Percentiles rank a stretch among this genome's conserved stretches.
These are phyloP conservation scores for Desmophyllum pertusum DNA, from an alignment of 92 coral and sea anemone genomes.

Conservation along the genomic window DNA sequence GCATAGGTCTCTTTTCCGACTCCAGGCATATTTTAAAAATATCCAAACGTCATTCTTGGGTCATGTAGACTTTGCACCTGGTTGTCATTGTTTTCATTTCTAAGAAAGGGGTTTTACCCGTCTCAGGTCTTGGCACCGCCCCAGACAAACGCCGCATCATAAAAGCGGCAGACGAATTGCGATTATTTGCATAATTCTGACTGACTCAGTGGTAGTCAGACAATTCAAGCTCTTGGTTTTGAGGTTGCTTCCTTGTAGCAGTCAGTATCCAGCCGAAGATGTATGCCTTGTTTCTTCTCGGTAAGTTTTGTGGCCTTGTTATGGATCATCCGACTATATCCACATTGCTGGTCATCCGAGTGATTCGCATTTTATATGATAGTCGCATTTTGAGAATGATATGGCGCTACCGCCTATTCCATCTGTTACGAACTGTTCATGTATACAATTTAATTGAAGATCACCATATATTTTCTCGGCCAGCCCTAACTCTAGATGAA, in stretches of 20 bases:
- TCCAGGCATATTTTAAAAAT: too few species aligned
- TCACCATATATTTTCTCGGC: too few species aligned
- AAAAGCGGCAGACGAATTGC: not conserved
- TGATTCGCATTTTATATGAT: not conserved
- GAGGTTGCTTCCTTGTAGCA: not conserved
- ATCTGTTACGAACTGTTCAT: too few species aligned
- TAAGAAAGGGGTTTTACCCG: not conserved
- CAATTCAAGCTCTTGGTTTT: not conserved
- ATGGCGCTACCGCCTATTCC: too few species aligned
- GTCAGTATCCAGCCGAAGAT: not conserved
- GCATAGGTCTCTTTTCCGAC: too few species aligned
- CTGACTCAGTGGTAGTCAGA: not conserved
- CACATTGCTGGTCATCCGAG: too few species aligned
- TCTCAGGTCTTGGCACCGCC: not conserved
- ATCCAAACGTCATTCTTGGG: too few species aligned
- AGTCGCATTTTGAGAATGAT: too few species aligned
- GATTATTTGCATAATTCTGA: not conserved
- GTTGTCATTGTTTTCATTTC: not conserved
- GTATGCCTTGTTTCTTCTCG: constrained; percentile 3
- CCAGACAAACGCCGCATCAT: not conserved
- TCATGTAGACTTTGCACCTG: too few species aligned
- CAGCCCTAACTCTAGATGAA: too few species aligned
- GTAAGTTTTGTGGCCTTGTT: not conserved
- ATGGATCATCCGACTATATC: too few species aligned
- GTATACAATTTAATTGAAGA: too few species aligned